Evolutionary conservation across 2,888 invertebrate species (phyloP).

Genomic region (Drosophila austrosaltans): DNA sequence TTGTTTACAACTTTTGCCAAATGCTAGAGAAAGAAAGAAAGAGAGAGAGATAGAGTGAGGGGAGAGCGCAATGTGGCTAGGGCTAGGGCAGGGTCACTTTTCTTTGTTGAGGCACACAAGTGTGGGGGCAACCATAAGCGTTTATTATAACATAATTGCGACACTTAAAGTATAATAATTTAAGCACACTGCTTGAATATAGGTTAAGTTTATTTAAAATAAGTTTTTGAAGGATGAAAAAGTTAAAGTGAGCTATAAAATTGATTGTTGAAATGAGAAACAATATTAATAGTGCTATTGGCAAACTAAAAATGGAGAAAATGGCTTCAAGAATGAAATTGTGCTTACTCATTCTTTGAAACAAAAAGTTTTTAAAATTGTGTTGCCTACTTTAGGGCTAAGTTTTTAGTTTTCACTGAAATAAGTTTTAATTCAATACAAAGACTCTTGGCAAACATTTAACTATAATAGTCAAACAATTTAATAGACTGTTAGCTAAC

Average conservation of each 20-base stretch:
- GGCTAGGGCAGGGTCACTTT: conserved; percentile 3
- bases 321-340: no score
- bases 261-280: no score
- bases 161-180: not conserved
- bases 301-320: no score
- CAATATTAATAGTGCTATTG: no score
- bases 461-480: not conserved
- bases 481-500: not conserved
- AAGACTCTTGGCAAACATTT: not conserved
- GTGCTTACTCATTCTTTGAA: no score
- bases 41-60: not conserved
- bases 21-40: not conserved
- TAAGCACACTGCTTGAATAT: no score
- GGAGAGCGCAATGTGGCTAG: not conserved
- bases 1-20: conserved; percentile 46
- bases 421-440: no score
- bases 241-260: not conserved
- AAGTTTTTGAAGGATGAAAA: no score
- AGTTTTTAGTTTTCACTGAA: not conserved
- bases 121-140: not conserved
- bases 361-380: not conserved
- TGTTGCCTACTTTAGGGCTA: not conserved
- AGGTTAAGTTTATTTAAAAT: no score
- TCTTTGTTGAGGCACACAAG: not conserved
- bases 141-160: not conserved